phyloP scores from a whole-genome alignment of 1,140 invertebrate species.

The Platyura marginata region DNA sequence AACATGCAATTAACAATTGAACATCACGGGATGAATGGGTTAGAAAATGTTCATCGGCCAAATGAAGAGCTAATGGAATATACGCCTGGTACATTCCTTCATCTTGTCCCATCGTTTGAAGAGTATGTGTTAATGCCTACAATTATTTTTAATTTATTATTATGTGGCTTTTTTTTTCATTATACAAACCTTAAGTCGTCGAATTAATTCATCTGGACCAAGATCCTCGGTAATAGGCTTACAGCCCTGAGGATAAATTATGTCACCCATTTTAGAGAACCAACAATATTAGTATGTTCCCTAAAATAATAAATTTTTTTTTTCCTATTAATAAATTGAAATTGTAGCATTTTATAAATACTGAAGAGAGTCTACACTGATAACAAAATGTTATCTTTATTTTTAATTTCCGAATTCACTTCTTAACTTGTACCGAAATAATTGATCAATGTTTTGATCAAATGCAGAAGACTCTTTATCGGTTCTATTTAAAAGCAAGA shows the following conservation, averaged over 20 bases:
- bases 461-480: too few species aligned
- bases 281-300: too few species aligned
- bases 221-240: constrained; percentile 80
- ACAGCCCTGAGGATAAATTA: constrained; percentile 73
- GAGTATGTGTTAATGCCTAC: constrained; percentile 74
- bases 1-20: constrained; percentile 85
- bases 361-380: too few species aligned
- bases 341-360: too few species aligned
- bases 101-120: constrained; percentile 93
- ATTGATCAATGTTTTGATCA: too few species aligned
- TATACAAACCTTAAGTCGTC: constrained; percentile 83
- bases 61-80: constrained; percentile 80
- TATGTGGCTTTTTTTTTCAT: too few species aligned
- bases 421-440: too few species aligned
- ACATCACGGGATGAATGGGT: constrained; percentile 84
- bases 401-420: too few species aligned
- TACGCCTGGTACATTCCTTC: constrained; percentile 88
- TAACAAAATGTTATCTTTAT: too few species aligned
- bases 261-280: constrained; percentile 33
- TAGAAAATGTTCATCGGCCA: constrained; percentile 84
- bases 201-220: constrained; percentile 84
- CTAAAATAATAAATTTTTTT: too few species aligned
- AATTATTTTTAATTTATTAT: background rate
- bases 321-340: too few species aligned
- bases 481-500: too few species aligned